Evolutionary conservation across 2,113 vertebrate genomes (phyloP).

Genomic region (Peromyscus maniculatus): DNA sequence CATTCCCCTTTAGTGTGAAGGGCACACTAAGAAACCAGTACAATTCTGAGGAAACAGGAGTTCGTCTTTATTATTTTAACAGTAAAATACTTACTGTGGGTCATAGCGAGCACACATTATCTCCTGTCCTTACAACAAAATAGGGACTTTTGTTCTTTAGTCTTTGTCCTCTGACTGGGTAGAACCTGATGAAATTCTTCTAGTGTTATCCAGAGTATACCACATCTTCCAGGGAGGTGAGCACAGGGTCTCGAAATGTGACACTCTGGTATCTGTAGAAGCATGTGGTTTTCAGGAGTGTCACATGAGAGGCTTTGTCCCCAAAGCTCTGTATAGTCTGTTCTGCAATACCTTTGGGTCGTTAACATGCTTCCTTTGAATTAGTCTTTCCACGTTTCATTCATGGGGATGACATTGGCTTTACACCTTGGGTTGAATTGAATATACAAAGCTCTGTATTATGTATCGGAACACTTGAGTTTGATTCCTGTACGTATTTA

Average conservation of each 20-base stretch:
- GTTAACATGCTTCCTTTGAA: constrained; percentile 35
- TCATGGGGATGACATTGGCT: constrained; percentile 42
- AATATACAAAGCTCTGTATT: constrained; percentile 50
- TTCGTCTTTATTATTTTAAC: constrained; percentile 11
- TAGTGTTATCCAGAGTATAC: not conserved
- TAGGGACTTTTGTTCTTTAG: constrained; percentile 13
- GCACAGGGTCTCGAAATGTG: constrained; percentile 13
- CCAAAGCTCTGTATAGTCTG: not conserved
- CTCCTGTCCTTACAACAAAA: constrained; percentile 16
- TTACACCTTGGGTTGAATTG: constrained; percentile 1
- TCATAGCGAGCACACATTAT: constrained; percentile 9
- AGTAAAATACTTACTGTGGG: not conserved
- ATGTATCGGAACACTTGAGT: constrained; percentile 25
- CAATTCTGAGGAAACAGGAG: constrained; percentile 12
- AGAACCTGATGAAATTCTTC: constrained; percentile 44
- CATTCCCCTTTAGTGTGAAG: constrained; percentile 33
- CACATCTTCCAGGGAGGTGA: not conserved
- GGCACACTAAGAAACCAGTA: constrained; percentile 15
- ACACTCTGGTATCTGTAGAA: constrained; percentile 48
- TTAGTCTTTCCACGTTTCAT: constrained; percentile 63
- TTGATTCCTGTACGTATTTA: constrained; percentile 61
- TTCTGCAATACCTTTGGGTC: constrained; percentile 35
- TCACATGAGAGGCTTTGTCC: constrained; percentile 22
- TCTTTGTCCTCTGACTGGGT: constrained; percentile 30
- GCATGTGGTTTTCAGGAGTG: constrained; percentile 31